Percentiles rank a stretch among this genome's conserved stretches.
phyloP scores from a whole-genome alignment of 2,797 vertebrate species.

The Crocidura indochinensis region DNA sequence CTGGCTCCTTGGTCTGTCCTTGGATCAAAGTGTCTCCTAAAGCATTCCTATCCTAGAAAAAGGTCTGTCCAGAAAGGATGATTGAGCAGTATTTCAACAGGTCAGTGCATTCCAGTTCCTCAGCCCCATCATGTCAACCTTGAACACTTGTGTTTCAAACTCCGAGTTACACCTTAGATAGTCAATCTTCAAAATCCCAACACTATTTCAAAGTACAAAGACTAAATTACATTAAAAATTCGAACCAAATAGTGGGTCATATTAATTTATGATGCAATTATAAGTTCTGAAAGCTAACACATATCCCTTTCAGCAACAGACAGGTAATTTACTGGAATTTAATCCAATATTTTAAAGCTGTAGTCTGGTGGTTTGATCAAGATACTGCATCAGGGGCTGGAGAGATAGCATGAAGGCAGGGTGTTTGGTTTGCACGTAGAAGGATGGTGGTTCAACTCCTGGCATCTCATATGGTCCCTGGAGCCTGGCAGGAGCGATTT shows the following conservation, averaged over 20 bases:
- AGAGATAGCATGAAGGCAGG: too few species aligned
- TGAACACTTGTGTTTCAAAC: not conserved
- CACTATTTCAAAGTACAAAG: constrained; percentile 40
- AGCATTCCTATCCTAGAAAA: not conserved
- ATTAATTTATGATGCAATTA: constrained; percentile 70
- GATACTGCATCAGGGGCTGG: not conserved
- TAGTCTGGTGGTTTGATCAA: constrained; percentile 37
- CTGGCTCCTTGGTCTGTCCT: not conserved
- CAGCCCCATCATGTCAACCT: not conserved
- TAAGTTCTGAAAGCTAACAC: constrained; percentile 71
- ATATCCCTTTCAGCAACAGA: constrained; percentile 55
- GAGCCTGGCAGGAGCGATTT: too few species aligned
- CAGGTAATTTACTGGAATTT: constrained; percentile 44
- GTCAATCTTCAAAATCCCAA: constrained; percentile 57
- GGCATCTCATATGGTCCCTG: too few species aligned
- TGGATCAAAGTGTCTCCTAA: not conserved
- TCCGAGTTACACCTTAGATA: not conserved
- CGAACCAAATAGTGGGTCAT: constrained; percentile 65
- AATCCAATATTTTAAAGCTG: constrained; percentile 44
- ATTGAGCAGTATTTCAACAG: not conserved
- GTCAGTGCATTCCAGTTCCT: not conserved
- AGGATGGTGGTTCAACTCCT: too few species aligned
- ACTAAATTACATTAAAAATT: constrained; percentile 66
- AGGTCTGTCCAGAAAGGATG: not conserved
- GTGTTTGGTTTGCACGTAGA: too few species aligned